A percentile compares a stretch with the other conserved stretches of the same genome.
These are phyloP conservation scores for Ectemnius cavifrons DNA, from an alignment of 2,888 invertebrate species.

Conservation along the genomic window DNA sequence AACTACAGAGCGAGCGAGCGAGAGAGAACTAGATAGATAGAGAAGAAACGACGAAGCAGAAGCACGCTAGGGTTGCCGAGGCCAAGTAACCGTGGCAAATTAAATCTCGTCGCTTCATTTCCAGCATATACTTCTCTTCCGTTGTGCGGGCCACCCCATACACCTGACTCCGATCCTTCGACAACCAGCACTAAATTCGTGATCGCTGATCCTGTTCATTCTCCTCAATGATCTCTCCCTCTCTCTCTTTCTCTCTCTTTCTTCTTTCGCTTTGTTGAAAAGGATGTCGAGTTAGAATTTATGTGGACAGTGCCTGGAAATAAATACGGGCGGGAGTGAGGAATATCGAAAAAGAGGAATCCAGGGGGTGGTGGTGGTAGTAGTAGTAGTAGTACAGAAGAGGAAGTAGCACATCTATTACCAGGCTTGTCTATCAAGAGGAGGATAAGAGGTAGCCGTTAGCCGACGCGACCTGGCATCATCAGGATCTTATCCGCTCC, in stretches of 20 bases:
- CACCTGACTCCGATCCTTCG: too few species aligned
- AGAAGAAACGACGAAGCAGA: too few species aligned
- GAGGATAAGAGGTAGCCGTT: conserved; percentile 29
- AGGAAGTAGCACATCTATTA: conserved; percentile 40
- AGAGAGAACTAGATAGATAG: too few species aligned
- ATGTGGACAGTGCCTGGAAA: neutral
- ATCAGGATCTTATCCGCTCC: conserved; percentile 57
- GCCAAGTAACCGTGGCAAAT: conserved; percentile 1
- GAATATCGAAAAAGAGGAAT: neutral
- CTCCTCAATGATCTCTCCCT: too few species aligned
- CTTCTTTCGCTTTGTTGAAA: neutral
- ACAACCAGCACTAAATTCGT: too few species aligned
- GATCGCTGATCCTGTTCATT: too few species aligned
- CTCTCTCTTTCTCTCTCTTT: too few species aligned
- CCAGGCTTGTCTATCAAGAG: conserved; percentile 42
- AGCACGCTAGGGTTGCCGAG: neutral
- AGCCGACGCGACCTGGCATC: conserved; percentile 50
- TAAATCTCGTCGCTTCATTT: neutral
- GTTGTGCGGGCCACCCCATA: too few species aligned
- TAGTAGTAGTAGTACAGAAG: neutral
- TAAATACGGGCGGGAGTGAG: neutral
- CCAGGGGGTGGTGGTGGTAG: neutral
- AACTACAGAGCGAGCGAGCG: too few species aligned
- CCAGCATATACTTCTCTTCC: neutral
- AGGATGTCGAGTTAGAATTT: conserved; percentile 1